Evolutionary conservation across 1,140 invertebrate species (phyloP), one percentile per base, ranked within the genome.

Genomic region (Atta colombica): DNA sequence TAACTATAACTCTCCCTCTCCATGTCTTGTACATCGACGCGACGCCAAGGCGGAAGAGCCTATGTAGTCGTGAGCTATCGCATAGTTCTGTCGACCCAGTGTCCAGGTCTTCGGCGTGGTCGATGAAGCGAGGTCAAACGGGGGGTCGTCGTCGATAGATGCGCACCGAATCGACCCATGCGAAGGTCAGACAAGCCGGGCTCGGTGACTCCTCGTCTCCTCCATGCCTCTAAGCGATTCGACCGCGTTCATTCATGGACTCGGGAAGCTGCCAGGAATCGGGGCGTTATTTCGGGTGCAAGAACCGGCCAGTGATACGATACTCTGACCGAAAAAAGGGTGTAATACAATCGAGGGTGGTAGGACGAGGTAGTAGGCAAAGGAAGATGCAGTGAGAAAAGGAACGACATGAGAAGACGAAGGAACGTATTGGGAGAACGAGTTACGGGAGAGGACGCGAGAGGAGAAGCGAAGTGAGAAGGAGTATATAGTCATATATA

Each of bases 41-140:
- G 58, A 61, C 14, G 66, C 35, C 65, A 61, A 84, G 55, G 39
- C 80, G 80, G 69, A 84, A 84, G 80, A 21, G 55, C 4, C 80
- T 61, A 49, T 21, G 45, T 31, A 18, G 66, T 58, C 31, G 65
- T 60, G 66, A 82, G 78, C 66, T 61, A 74, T 45, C 39, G 63
- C 77, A 80, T 80, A 80, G 69, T 35, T 84, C 35, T 60, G 72
- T 84, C 45, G 66, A 74, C 81, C 85, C 58, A 55, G 25, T 69
- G 53, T 87, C 75, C 61, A 66, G 63, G 72, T 87, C 72, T 82
- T 60, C 71, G 39, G 78, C 21, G n/a, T 89, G 82, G 80, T 91
- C 88, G 89, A 91, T 85, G 77, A 81, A 87, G 90, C 55, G 65
- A 77, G 81, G 85, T 85, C 84, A 81, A 90, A 84, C 61, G 78